Percentiles rank a stretch among this genome's conserved stretches.
These are phyloP conservation scores for Syngnathus acus DNA, from an alignment of 2,797 vertebrate genomes.

Conservation along the genomic window DNA sequence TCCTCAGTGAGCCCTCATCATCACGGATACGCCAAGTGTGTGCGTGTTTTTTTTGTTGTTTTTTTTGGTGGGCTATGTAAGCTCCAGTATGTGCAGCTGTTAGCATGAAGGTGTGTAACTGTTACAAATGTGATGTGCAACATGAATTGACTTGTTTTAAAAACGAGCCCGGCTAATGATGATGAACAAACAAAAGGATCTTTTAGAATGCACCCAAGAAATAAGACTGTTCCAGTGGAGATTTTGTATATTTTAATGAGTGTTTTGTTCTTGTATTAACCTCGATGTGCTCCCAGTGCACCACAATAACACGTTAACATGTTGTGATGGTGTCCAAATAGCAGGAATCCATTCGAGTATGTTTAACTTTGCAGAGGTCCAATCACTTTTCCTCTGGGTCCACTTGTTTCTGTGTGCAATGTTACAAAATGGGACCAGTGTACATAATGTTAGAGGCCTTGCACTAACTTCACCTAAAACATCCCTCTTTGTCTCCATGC, in stretches of 20 bases:
- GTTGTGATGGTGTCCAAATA: constrained; percentile 17
- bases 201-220: constrained; percentile 34
- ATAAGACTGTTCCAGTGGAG: constrained; percentile 36
- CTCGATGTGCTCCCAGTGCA: constrained; percentile 54
- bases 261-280: constrained; percentile 50
- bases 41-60: background rate
- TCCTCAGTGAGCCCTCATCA: background rate
- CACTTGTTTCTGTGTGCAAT: constrained; percentile 36
- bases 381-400: constrained; percentile 40
- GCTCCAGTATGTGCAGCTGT: background rate
- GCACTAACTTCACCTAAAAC: constrained; percentile 70
- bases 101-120: background rate
- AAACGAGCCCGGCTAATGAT: constrained; percentile 19
- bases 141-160: constrained; percentile 16
- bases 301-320: constrained; percentile 23
- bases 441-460: constrained; percentile 70
- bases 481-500: constrained; percentile 42
- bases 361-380: constrained; percentile 43
- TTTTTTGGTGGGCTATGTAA: constrained; percentile 3
- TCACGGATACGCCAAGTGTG: constrained; percentile 11
- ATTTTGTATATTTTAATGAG: constrained; percentile 40
- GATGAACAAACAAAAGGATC: constrained; percentile 18
- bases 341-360: constrained; percentile 37
- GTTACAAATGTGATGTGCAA: constrained; percentile 18
- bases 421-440: constrained; percentile 45